phyloP scores from a whole-genome alignment of 2,113 vertebrate genomes.

The Tretioscincus oriximinensis region DNA sequence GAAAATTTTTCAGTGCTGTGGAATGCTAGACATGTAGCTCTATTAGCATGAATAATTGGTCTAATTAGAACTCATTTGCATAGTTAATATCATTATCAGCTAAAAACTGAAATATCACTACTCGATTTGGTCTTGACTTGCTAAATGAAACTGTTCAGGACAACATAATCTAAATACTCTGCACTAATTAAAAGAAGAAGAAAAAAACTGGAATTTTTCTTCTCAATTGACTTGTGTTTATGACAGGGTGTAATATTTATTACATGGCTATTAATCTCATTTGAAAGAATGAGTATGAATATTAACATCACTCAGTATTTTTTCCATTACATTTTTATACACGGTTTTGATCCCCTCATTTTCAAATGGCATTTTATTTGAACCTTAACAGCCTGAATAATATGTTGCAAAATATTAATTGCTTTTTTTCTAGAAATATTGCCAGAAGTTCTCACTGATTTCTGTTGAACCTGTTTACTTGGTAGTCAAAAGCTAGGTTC shows the following conservation, averaged over 20 bases:
- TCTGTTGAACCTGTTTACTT: background rate
- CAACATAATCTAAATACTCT: constrained; percentile 9
- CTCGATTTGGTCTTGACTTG: background rate
- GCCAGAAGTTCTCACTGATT: background rate
- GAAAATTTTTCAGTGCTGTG: background rate
- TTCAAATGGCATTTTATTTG: constrained; percentile 16
- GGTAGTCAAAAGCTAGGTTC: no score
- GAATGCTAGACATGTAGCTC: background rate
- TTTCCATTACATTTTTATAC: constrained; percentile 1
- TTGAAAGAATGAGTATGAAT: constrained; percentile 29
- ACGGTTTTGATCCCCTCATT: constrained; percentile 14
- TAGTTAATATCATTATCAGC: constrained; percentile 14
- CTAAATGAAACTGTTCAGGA: background rate
- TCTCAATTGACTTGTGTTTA: background rate
- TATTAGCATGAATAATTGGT: background rate
- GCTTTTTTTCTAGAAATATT: constrained; percentile 2
- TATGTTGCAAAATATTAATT: background rate
- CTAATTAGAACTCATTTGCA: accelerated
- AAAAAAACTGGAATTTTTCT: background rate
- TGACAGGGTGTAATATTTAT: constrained; percentile 11
- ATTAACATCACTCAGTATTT: constrained; percentile 22
- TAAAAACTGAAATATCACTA: background rate
- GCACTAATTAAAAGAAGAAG: background rate
- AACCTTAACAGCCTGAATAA: background rate
- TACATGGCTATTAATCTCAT: constrained; percentile 2